Evolutionary conservation across 2,888 invertebrate species (phyloP).

Genomic region (Lordiphosa fenestrarum): DNA sequence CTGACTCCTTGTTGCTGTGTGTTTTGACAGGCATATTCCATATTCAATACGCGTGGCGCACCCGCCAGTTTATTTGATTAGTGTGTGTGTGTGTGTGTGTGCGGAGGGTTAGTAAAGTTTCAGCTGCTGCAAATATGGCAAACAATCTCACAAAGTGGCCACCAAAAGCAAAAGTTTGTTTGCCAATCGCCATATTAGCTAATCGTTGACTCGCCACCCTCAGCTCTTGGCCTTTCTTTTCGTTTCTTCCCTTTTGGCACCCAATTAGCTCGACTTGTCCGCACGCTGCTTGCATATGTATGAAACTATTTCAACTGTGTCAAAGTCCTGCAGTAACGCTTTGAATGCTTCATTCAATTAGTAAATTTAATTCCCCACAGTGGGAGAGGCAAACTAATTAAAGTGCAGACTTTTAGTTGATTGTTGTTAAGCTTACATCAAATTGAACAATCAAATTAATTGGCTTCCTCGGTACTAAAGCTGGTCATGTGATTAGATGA

Average conservation of each 20-base stretch:
- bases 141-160: conserved; percentile 73
- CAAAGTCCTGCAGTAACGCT: neutral
- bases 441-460: too few relatives aligned
- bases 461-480: too few relatives aligned
- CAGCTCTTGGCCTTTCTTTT: conserved; percentile 16
- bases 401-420: too few relatives aligned
- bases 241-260: conserved; percentile 29
- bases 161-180: conserved; percentile 58
- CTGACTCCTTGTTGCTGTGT: conserved; percentile 27
- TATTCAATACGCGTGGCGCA: conserved; percentile 68
- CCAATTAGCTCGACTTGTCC: conserved; percentile 56
- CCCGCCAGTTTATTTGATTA: conserved; percentile 64
- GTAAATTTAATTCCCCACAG: neutral
- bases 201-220: conserved; percentile 23
- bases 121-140: conserved; percentile 70
- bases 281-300: too few relatives aligned
- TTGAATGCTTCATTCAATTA: conserved; percentile 1
- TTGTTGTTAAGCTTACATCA: too few relatives aligned
- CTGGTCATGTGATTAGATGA: too few relatives aligned
- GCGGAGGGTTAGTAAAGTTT: conserved; percentile 47
- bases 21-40: conserved; percentile 57
- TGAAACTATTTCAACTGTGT: neutral
- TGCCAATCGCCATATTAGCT: conserved; percentile 58
- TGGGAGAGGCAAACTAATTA: too few relatives aligned
- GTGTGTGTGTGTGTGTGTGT: conserved; percentile 18